Percentiles rank a stretch among this genome's conserved stretches.
Evolutionary conservation across 1,140 invertebrate species (phyloP).

Genomic region (Drosophila quadrilineata): DNA sequence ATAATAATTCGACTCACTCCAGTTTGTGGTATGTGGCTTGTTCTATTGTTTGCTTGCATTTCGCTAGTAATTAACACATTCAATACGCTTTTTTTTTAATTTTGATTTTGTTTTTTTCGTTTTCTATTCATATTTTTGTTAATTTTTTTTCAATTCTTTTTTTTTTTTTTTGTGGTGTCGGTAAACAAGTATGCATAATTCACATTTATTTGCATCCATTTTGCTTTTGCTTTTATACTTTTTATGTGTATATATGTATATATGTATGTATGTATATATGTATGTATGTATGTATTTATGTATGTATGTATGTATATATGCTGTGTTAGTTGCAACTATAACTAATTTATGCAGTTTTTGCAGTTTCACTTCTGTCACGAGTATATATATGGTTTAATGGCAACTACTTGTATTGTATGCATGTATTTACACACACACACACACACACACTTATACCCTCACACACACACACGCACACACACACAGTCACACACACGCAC

Average conservation of each 20-base stretch:
- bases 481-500: background rate
- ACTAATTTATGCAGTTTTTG: background rate
- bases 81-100: background rate
- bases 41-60: too few species aligned
- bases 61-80: background rate
- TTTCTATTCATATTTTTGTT: too few species aligned
- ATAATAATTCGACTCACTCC: slow-evolving; percentile 1
- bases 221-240: too few species aligned
- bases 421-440: background rate
- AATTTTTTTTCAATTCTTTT: background rate
- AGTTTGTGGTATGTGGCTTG: too few species aligned
- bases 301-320: slow-evolving; percentile 5
- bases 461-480: background rate
- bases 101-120: background rate
- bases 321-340: background rate
- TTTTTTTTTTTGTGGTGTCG: slow-evolving; percentile 22
- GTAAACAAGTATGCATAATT: slow-evolving; percentile 70
- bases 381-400: background rate
- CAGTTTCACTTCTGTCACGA: background rate
- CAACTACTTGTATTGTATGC: slow-evolving; percentile 10
- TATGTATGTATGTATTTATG: slow-evolving; percentile 6
- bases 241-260: too few species aligned
- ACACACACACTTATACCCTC: background rate
- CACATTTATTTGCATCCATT: slow-evolving; percentile 51
- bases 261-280: slow-evolving; percentile 42